These are phyloP conservation scores for Dynastes maya DNA, from an alignment of 2,888 invertebrate species.

Conservation along the genomic window DNA sequence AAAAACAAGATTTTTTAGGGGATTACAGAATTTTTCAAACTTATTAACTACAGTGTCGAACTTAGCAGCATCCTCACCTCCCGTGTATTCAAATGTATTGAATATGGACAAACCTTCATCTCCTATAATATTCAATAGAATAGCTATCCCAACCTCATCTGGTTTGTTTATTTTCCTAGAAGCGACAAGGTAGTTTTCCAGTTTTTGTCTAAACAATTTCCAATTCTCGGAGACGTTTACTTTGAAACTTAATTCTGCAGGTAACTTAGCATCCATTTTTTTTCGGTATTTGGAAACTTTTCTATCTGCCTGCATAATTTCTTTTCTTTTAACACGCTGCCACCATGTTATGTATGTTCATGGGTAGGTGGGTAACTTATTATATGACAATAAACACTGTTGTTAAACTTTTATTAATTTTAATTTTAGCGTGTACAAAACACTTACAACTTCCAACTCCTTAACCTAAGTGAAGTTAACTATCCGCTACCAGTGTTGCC, in stretches of 20 bases:
- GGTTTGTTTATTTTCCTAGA: conserved; percentile 1
- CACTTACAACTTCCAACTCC: too few relatives aligned
- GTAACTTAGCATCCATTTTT: not conserved
- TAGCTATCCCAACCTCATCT: not conserved
- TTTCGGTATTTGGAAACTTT: not conserved
- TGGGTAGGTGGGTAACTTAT: too few relatives aligned
- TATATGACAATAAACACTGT: too few relatives aligned
- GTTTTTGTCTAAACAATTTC: not conserved
- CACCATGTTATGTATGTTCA: not conserved
- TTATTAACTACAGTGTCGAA: not conserved
- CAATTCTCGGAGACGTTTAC: not conserved
- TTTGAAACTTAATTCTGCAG: conserved; percentile 7
- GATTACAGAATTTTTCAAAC: conserved; percentile 2
- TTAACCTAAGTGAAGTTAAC: too few relatives aligned
- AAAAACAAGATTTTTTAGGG: not conserved
- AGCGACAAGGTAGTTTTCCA: not conserved
- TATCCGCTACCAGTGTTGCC: too few relatives aligned
- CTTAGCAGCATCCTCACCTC: not conserved
- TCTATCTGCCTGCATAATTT: not conserved
- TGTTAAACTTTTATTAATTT: too few relatives aligned
- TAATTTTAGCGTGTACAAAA: too few relatives aligned
- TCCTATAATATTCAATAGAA: not conserved
- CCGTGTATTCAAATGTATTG: not conserved
- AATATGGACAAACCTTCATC: too few relatives aligned
- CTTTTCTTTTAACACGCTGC: not conserved